A percentile compares a stretch with the other conserved stretches of the same genome.
phyloP scores from a whole-genome alignment of 23 tunicate genomes.

The Diplosoma virens region DNA sequence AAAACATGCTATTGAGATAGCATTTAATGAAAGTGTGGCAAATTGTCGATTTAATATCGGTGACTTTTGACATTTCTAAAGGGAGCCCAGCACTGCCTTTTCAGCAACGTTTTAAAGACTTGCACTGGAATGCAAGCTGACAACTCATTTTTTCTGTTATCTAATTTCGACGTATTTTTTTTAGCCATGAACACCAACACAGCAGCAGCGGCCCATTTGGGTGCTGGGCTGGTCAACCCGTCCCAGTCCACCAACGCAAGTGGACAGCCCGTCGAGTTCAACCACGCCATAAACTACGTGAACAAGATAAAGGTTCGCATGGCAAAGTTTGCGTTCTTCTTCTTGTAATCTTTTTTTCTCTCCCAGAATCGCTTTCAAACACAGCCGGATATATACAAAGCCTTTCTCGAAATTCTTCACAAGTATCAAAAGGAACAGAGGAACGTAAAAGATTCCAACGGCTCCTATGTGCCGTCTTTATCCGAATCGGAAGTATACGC shows the following conservation, averaged over 20 bases:
- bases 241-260: slow-evolving; percentile 55
- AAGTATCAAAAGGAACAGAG: slow-evolving; percentile 91
- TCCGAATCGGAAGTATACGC: slow-evolving; percentile 96
- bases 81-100: no score
- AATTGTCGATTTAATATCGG: no score
- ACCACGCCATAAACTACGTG: slow-evolving; percentile 94
- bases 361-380: slow-evolving; percentile 76
- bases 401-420: slow-evolving; percentile 88
- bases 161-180: neutral
- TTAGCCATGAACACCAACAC: slow-evolving; percentile 55
- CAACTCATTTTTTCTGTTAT: neutral
- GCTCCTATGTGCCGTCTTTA: slow-evolving; percentile 72
- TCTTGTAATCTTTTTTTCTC: neutral
- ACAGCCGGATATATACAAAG: slow-evolving; percentile 91
- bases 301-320: slow-evolving; percentile 73
- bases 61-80: no score
- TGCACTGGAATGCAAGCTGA: no score
- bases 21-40: no score
- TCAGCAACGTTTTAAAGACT: no score
- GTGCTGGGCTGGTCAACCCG: slow-evolving; percentile 14
- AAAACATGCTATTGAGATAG: no score
- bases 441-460: slow-evolving; percentile 85
- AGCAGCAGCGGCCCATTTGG: slow-evolving; percentile 27
- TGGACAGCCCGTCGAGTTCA: slow-evolving; percentile 94
- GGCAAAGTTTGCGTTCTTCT: neutral